Evolutionary conservation across 2,888 invertebrate species (phyloP), one percentile per base, ranked within the genome.

Genomic region (Dilophus febrilis): DNA sequence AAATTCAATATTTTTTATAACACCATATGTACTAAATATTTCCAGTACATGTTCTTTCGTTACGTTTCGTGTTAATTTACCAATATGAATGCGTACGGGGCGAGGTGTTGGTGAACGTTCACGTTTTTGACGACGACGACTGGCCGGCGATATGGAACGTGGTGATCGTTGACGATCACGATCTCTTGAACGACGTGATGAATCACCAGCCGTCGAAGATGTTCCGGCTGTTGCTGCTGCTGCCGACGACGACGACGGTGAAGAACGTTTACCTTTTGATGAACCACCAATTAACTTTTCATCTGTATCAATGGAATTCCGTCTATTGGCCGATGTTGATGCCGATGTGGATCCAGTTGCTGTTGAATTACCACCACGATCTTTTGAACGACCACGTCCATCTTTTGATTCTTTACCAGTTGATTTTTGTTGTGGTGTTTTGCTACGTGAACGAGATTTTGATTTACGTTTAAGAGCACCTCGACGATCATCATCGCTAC

Each of bases 1-100:
- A 56, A 91, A 84, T 54, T 97, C 95, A 0, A 95, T 78, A 52
- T 73, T 68, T 60, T 37, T 37, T 5, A 40, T 35, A 5, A 22
- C 18, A 12, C 88, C 88, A 52, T 86, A 88, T 8, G 77, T 76
- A n/a, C 83, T 74, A 57, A 94, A 94, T 52, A 94, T 92, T 62
- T 94, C 92, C 46, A 74, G 64, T 33, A 94, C 71, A 57, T 92
- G 92, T 2, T 90, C 91, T 53, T 82, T 82, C 44, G 80, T 84
- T 2, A 97, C 88, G 56, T 97, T 97, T 18, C 91, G 68, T 0
- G 94, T 92, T 43, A 97, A 65, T 10, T 86, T 76, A 0, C 92
- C 94, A 44, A 97, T 82, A 56, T 95, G 94, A 52, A 97, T 90
- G 54, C 94, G 84, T 1, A 84, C 83, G 0, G 94, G 90, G 31